phyloP scores from a whole-genome alignment of 1,140 invertebrate genomes.

The Euschistus heros region DNA sequence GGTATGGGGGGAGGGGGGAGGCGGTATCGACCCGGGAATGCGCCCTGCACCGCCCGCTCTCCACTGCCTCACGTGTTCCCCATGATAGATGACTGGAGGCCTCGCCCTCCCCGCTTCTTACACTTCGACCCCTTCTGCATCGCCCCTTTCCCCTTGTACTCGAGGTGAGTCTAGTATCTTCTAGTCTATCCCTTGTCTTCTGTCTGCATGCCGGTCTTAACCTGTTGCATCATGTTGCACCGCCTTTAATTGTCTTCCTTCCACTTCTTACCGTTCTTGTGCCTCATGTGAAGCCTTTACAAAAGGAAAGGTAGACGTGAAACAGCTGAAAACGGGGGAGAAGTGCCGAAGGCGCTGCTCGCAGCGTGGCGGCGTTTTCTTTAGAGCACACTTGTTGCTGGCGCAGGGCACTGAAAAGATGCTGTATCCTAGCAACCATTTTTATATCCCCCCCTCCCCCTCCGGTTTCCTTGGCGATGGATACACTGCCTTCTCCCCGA shows the following conservation, averaged over 20 bases:
- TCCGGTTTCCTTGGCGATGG: not conserved
- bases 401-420: not conserved
- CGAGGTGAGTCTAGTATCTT: not conserved
- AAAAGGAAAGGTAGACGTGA: too few relatives aligned
- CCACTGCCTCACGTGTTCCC: constrained; percentile 4
- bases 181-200: too few relatives aligned
- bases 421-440: constrained; percentile 1
- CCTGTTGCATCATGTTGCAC: not conserved
- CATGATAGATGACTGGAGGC: constrained; percentile 16
- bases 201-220: not conserved
- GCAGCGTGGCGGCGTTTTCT: not conserved
- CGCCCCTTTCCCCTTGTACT: not conserved
- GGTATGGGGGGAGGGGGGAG: not conserved
- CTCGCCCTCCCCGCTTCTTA: not conserved
- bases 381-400: not conserved
- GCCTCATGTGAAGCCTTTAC: too few relatives aligned
- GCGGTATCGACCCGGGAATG: not conserved
- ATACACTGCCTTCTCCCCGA: not conserved
- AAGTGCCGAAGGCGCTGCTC: too few relatives aligned
- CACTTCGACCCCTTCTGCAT: constrained; percentile 1
- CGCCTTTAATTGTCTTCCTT: too few relatives aligned
- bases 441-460: not conserved
- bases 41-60: not conserved
- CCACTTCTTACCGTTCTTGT: too few relatives aligned
- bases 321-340: too few relatives aligned